Evolutionary conservation across 1,140 invertebrate species (phyloP).

Genomic region (Oscheius sp.): DNA sequence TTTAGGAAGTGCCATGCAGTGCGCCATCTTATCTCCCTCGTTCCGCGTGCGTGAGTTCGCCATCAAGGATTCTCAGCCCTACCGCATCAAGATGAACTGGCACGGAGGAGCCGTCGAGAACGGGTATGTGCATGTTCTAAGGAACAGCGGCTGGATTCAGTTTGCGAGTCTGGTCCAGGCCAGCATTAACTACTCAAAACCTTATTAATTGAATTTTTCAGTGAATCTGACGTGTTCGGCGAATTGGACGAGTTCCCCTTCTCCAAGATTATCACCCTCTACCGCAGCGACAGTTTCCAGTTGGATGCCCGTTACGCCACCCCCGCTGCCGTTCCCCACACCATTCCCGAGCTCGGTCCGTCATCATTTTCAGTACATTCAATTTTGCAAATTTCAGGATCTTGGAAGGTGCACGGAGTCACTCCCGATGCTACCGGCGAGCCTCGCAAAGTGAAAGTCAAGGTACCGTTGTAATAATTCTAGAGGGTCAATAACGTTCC

Average conservation of each 20-base stretch:
- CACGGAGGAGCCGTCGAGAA: slow-evolving; percentile 62
- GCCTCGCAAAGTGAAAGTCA: slow-evolving; percentile 87
- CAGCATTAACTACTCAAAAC: too few species aligned
- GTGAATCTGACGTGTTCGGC: slow-evolving; percentile 72
- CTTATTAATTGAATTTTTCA: too few species aligned
- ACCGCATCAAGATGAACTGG: slow-evolving; percentile 82
- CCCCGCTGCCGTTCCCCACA: slow-evolving; percentile 68
- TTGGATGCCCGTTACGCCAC: slow-evolving; percentile 78
- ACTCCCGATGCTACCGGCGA: slow-evolving; percentile 76
- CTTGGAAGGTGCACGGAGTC: slow-evolving; percentile 76
- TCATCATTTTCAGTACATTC: too few species aligned
- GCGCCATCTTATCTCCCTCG: slow-evolving; percentile 89
- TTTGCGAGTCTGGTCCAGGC: too few species aligned
- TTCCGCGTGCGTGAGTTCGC: slow-evolving; percentile 90
- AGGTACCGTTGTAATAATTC: too few species aligned
- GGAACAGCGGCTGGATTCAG: too few species aligned
- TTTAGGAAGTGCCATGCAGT: slow-evolving; percentile 54
- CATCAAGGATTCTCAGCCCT: slow-evolving; percentile 87
- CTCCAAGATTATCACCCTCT: slow-evolving; percentile 88
- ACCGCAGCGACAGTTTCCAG: slow-evolving; percentile 79
- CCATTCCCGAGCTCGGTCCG: slow-evolving; percentile 75
- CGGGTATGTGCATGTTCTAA: slow-evolving; percentile 48
- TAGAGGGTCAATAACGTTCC: too few species aligned
- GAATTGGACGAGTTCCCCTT: slow-evolving; percentile 81
- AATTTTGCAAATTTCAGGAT: slow-evolving; percentile 39